Evolutionary conservation across 2,797 vertebrate species (phyloP), one percentile per base, ranked within the genome.

Genomic region (Scomberomorus guttatus): DNA sequence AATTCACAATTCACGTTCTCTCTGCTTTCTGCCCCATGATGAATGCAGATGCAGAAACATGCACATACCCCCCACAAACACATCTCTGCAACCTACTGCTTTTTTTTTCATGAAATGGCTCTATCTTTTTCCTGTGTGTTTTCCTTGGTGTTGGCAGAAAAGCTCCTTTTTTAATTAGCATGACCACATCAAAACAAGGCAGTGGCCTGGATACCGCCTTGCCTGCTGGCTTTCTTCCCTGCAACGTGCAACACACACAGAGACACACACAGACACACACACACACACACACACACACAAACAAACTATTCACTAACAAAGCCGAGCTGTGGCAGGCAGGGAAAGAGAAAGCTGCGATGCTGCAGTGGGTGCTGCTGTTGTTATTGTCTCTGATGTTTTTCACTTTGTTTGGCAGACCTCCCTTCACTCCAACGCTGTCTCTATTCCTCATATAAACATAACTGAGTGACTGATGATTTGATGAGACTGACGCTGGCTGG

Each of bases 171-270:
- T 77, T 86, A 96, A 92, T 94, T 91, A 93, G 90, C 89, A 90
- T 92, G 91, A 91, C 79, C 91, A 91, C 91, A 92, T 92, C 88
- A 92, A 95, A 92, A 93, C 88, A 94, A 87, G 88, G 89, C 90
- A 87, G 82, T 78, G 91, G 88, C 91, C 92, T 93, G 93, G 90
- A 93, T 92, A 84, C 85, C 65, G 85, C 89, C 88, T 90, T 82
- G 87, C 90, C 87, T 85, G 87, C 90, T 92, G 89, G 86, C 89
- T 92, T 82, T 85, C 86, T 91, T 90, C 86, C 81, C 85, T 62
- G 79, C 87, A 84, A 80, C 24, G 74, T 64, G 72, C 82, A 84
- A 70, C 80, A 83, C 66, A 77, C 75, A 83, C 83, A 70, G 44
- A 72, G 75, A 17, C 46, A 48, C 39, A 51, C 39, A 29, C 59